phyloP scores from a whole-genome alignment of 2,888 invertebrate species.

The Elmis aenea region DNA sequence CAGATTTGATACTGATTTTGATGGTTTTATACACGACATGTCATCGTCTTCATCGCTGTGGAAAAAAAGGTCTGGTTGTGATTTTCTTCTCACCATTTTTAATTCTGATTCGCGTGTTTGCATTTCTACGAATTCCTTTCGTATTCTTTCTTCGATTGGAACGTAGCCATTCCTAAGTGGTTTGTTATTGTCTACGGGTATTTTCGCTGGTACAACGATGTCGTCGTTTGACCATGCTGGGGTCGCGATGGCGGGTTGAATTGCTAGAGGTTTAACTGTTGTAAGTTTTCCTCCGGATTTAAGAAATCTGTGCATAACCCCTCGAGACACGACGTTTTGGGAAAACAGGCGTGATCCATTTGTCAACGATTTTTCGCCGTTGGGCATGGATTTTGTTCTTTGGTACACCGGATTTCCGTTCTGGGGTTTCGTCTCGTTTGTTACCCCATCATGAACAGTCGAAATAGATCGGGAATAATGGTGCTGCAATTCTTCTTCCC shows the following conservation, averaged over 20 bases:
- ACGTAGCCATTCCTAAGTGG: conserved; percentile 71
- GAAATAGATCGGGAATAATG: conserved; percentile 37
- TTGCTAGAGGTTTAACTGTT: conserved; percentile 33
- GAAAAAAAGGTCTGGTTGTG: conserved; percentile 59
- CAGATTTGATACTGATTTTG: conserved; percentile 18
- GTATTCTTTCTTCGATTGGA: conserved; percentile 84
- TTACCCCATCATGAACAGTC: neutral
- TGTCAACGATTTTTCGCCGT: conserved; percentile 20
- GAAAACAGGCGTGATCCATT: conserved; percentile 59
- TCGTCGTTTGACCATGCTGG: conserved; percentile 24
- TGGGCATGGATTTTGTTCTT: conserved; percentile 11
- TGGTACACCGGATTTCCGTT: conserved; percentile 5
- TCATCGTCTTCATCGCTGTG: conserved; percentile 32
- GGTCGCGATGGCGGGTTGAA: conserved; percentile 25
- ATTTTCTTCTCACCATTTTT: conserved; percentile 61
- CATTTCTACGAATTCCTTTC: conserved; percentile 80
- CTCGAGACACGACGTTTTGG: conserved; percentile 54
- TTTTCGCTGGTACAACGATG: conserved; percentile 16
- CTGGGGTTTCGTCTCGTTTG: neutral
- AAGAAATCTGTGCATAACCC: conserved; percentile 81
- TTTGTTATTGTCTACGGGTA: conserved; percentile 47
- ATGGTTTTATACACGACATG: conserved; percentile 13
- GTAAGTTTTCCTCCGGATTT: conserved; percentile 71
- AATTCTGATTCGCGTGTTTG: conserved; percentile 53
- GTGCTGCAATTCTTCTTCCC: conserved; percentile 75